Evolutionary conservation across 2,113 vertebrate genomes (phyloP).

Genomic region (Eulemur macaco): DNA sequence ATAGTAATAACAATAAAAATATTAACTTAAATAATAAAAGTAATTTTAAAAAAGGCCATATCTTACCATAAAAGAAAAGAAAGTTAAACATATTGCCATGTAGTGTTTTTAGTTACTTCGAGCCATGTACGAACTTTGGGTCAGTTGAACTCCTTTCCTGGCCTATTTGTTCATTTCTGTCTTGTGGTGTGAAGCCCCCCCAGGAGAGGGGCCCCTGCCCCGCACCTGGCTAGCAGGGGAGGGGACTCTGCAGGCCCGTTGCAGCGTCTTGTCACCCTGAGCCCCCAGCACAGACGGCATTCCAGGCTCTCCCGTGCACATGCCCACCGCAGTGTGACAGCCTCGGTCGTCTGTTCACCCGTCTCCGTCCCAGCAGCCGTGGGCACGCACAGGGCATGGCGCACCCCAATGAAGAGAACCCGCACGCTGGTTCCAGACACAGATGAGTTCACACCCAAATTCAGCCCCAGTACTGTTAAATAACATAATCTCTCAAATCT

Average conservation of each 20-base stretch:
- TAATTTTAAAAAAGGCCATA: neutral
- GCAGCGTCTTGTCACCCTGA: too few species aligned
- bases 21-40: neutral
- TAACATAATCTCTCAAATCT: neutral
- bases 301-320: neutral
- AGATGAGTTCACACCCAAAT: neutral
- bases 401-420: neutral
- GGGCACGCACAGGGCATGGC: too few species aligned
- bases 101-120: neutral
- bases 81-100: neutral
- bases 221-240: neutral
- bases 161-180: neutral
- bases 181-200: neutral
- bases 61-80: neutral
- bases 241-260: rapidly evolving
- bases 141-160: neutral
- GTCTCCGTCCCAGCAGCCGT: neutral
- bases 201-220: neutral
- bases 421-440: neutral
- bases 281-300: neutral
- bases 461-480: neutral
- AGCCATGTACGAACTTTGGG: neutral
- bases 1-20: too few species aligned
- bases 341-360: too few species aligned
- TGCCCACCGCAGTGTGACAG: rapidly evolving